Percentiles rank a stretch among this genome's conserved stretches.
Conservation (phyloP, 2,888 invertebrate species). For the Meliscaeva auricollis region DNA sequence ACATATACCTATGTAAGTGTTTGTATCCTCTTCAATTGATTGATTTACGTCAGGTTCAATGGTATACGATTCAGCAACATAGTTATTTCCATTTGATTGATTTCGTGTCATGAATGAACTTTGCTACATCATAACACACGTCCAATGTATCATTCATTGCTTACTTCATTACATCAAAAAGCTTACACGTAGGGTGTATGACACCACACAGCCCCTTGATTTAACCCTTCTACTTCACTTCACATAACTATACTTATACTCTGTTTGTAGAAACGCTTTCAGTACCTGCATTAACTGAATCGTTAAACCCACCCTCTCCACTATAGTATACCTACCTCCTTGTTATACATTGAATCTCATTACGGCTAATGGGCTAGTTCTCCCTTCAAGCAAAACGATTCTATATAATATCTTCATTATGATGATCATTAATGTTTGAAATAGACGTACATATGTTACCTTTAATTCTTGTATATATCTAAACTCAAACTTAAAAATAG, state of each 20-base stretch:
- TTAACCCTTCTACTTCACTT: background rate
- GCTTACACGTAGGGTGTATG: background rate
- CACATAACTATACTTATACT: too few species aligned
- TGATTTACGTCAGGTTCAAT: too few species aligned
- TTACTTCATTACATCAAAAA: background rate
- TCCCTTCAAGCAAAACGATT: constrained; percentile 21
- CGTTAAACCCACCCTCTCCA: background rate
- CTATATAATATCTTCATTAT: background rate
- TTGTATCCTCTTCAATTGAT: too few species aligned
- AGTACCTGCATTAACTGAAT: constrained; percentile 12
- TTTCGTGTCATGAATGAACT: background rate
- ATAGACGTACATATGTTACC: background rate
- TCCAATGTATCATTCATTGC: background rate
- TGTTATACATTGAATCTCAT: constrained; percentile 18
- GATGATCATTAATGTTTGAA: constrained; percentile 39
- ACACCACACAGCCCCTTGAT: background rate
- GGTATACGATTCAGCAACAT: background rate
- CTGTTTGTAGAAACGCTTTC: background rate
- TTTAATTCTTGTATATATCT: background rate
- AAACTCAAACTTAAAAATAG: background rate
- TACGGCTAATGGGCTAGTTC: constrained; percentile 33
- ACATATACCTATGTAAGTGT: too few species aligned
- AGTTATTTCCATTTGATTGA: constrained; percentile 2
- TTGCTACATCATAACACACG: background rate
- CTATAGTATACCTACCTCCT: background rate